These are phyloP conservation scores for Gulo gulo DNA, from an alignment of 2,113 vertebrate genomes.

Conservation along the genomic window DNA sequence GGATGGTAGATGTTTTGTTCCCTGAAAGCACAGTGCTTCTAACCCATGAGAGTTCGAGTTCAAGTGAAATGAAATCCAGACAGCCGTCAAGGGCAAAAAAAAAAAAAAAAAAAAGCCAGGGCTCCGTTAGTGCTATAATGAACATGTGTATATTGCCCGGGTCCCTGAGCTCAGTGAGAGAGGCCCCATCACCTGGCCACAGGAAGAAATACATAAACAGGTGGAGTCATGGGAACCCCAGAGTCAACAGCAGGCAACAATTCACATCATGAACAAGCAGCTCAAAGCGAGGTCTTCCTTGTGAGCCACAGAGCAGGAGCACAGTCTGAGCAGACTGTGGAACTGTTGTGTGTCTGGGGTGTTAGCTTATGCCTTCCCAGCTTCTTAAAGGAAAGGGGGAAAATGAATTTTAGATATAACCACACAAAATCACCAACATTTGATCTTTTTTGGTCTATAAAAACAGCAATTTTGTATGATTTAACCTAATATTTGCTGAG, in stretches of 20 bases:
- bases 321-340: neutral
- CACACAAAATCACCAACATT: neutral
- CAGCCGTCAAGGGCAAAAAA: neutral
- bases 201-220: neutral
- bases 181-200: neutral
- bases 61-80: neutral
- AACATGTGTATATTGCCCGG: neutral
- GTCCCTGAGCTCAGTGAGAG: neutral
- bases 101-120: neutral
- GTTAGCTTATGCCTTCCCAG: neutral
- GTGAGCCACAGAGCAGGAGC: fast-evolving
- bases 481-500: neutral
- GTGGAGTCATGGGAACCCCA: neutral
- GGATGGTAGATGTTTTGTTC: neutral
- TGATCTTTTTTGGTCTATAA: neutral
- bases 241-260: neutral
- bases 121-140: neutral
- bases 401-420: neutral
- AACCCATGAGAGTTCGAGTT: neutral
- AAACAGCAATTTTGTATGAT: neutral
- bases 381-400: neutral
- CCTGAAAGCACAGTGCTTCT: neutral
- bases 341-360: fast-evolving
- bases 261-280: neutral
- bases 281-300: neutral